Conservation (phyloP, 2,888 invertebrate genomes). For the Crioceris asparagi region DNA sequence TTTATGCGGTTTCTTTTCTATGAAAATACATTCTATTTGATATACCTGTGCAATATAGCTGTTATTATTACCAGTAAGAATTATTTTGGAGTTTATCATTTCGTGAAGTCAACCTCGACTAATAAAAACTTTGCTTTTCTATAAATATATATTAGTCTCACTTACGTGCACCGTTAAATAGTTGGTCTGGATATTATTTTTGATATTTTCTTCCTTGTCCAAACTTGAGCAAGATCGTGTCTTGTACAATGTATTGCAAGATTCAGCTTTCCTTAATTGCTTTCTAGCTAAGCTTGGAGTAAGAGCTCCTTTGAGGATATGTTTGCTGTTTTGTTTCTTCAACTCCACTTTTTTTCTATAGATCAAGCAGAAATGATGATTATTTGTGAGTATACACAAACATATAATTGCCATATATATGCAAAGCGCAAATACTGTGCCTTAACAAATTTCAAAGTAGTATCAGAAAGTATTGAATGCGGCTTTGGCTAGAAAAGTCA, state of each 20-base stretch:
- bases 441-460: too few relatives aligned
- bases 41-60: not conserved
- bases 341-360: constrained; percentile 30
- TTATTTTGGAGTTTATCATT: too few relatives aligned
- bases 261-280: constrained; percentile 54
- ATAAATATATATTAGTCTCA: too few relatives aligned
- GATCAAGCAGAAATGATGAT: too few relatives aligned
- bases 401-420: too few relatives aligned
- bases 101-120: too few relatives aligned
- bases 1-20: too few relatives aligned
- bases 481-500: too few relatives aligned
- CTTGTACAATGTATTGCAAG: constrained; percentile 50
- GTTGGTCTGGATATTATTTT: constrained; percentile 52
- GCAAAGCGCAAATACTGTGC: too few relatives aligned
- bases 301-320: constrained; percentile 72
- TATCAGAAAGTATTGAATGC: too few relatives aligned
- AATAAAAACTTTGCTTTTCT: too few relatives aligned
- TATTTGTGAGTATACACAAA: too few relatives aligned
- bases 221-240: constrained; percentile 65
- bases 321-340: constrained; percentile 49
- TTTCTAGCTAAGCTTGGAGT: constrained; percentile 68
- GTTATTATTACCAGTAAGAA: not conserved
- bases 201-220: constrained; percentile 43
- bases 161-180: constrained; percentile 67
- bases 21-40: not conserved